Conservation (phyloP, 2,797 vertebrate species). For the Chaetophractus vellerosus region DNA sequence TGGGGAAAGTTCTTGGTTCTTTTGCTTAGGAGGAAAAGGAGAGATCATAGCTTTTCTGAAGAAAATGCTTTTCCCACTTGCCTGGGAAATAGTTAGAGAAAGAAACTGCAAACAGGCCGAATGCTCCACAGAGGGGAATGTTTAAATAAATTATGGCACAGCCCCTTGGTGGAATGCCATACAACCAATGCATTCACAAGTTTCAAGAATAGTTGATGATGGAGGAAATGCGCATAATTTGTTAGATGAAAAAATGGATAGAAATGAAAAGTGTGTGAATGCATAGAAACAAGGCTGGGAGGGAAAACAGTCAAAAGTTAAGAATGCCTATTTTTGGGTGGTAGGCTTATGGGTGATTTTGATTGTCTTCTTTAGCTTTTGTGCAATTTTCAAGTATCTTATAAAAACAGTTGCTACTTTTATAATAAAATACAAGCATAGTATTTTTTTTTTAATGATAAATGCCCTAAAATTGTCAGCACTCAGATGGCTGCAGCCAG, state of each 20-base stretch:
- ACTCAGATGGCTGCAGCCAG: not conserved
- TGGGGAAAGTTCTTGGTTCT: not conserved
- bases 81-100: not conserved
- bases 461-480: not conserved
- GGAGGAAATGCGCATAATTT: not conserved
- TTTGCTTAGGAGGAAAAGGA: not conserved
- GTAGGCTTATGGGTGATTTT: not conserved
- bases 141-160: not conserved
- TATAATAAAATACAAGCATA: not conserved
- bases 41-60: not conserved
- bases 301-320: not conserved
- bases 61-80: not conserved
- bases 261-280: too few species aligned
- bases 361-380: not conserved
- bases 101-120: not conserved
- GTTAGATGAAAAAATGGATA: not conserved
- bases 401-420: not conserved
- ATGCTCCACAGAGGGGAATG: not conserved
- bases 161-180: too few species aligned
- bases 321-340: not conserved
- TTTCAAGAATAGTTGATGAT: not conserved
- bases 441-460: not conserved
- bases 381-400: not conserved
- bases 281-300: not conserved
- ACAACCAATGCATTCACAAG: too few species aligned